Evolutionary conservation across 2,113 vertebrate genomes (phyloP), one percentile per base, ranked within the genome.

Genomic region (Ceuthmochares aereus): DNA sequence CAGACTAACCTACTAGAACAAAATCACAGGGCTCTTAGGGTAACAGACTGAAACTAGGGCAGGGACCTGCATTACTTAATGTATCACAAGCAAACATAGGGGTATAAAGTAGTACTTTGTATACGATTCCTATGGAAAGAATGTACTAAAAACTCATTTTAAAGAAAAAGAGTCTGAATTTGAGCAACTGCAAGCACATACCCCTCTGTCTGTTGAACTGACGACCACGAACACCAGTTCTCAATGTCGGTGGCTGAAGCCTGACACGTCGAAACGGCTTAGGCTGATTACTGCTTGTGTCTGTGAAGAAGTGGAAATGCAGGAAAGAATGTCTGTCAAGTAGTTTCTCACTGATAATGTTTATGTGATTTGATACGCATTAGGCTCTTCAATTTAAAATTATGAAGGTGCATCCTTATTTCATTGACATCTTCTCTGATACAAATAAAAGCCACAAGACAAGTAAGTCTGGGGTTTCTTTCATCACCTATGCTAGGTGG

Each of bases 231-330:
- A 98, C 98, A 19, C 98, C 98, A 3, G 98, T 98, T 98, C 99
- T 98, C 79, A 98, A 56, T 16, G 99, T 98, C 4, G 99, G 99
- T 40, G 98, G 98, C 96, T 99, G 99, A 91, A 99, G 98, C 66
- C 98, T 98, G 17, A 98, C 97, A 9, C 98, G 97, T 81, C 99
- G 97, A 25, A 98, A 98, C 8, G 98, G 97, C 97, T 98, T 99
- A 8, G 98, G 97, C 76, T 98, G 98, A 62, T 92, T 98, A 78
- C 98, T 99, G 97, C 99, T 99, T 4, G 99, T 98, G 94, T 99
- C 99, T 99, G 91, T 37, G 85, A 76, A 49, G 32, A 78, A 63
- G 18, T 4, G 21, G 45, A 54, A 76, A 47, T 1, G 34, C 22
- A 76, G 18, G 68, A 73, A 93, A 73, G 37, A 75, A 52, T 4